Percentiles rank a stretch among this genome's conserved stretches.
phyloP scores from a whole-genome alignment of 92 coral and sea anemone genomes.

The Porites rus region DNA sequence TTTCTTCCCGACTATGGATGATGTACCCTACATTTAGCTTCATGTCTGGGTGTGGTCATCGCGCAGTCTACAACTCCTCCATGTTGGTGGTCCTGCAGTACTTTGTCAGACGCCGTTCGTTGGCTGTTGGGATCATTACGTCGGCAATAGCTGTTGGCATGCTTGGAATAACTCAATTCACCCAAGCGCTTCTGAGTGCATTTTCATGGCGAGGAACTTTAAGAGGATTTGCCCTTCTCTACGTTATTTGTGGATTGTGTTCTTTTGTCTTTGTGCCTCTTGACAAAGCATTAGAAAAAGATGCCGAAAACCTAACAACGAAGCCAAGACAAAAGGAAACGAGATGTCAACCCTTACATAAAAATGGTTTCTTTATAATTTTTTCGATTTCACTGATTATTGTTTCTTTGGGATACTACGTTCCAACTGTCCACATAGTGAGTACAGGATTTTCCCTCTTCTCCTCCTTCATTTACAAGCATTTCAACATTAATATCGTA shows the following conservation, averaged over 20 bases:
- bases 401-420: slow-evolving; percentile 34
- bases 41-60: slow-evolving; percentile 43
- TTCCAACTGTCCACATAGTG: slow-evolving; percentile 50
- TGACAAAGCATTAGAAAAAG: background rate
- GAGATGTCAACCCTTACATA: slow-evolving; percentile 1
- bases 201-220: slow-evolving; percentile 65
- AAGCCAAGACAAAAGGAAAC: background rate
- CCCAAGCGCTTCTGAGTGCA: slow-evolving; percentile 31
- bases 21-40: slow-evolving; percentile 61
- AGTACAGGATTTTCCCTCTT: slow-evolving; percentile 2
- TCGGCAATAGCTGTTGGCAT: slow-evolving; percentile 67
- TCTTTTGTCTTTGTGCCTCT: slow-evolving; percentile 28
- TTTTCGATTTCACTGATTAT: slow-evolving; percentile 45
- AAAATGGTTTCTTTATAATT: slow-evolving; percentile 47
- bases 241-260: slow-evolving; percentile 33
- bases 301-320: background rate
- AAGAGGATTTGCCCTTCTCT: slow-evolving; percentile 60
- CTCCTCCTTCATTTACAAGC: background rate
- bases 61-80: slow-evolving; percentile 30
- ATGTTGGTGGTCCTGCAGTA: slow-evolving; percentile 51
- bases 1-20: slow-evolving; percentile 49
- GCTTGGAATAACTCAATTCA: slow-evolving; percentile 53
- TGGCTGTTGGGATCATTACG: slow-evolving; percentile 60
- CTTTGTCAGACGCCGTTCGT: slow-evolving; percentile 67
- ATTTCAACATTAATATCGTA: background rate